phyloP scores from a whole-genome alignment of 2,888 invertebrate genomes.

The Orthonychiurus folsomi region DNA sequence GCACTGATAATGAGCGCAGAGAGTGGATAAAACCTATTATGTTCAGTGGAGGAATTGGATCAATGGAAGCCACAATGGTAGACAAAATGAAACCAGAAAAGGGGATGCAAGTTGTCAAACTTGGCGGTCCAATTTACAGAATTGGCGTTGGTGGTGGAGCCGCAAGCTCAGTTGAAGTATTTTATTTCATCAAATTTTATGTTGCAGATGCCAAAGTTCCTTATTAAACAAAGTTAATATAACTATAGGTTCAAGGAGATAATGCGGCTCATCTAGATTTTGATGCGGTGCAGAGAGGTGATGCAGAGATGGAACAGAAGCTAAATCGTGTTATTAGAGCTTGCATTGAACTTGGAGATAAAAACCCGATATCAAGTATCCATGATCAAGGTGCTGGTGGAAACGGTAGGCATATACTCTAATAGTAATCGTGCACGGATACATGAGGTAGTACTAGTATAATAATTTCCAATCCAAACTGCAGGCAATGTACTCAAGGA shows the following conservation, averaged over 20 bases:
- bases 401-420: slow-evolving; percentile 51
- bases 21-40: slow-evolving; percentile 98
- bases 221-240: too few species aligned
- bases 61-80: slow-evolving; percentile 73
- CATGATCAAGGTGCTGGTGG: slow-evolving; percentile 99
- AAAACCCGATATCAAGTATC: slow-evolving; percentile 86
- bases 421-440: background rate
- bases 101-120: slow-evolving; percentile 85
- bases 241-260: slow-evolving; percentile 66
- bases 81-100: slow-evolving; percentile 61
- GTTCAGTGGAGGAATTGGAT: slow-evolving; percentile 95
- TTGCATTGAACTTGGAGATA: slow-evolving; percentile 70
- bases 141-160: slow-evolving; percentile 99
- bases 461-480: slow-evolving; percentile 13
- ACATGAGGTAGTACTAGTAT: background rate
- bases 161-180: slow-evolving; percentile 79
- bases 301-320: slow-evolving; percentile 98
- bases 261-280: slow-evolving; percentile 81
- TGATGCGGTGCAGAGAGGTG: slow-evolving; percentile 90
- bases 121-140: slow-evolving; percentile 94
- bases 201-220: background rate
- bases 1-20: slow-evolving; percentile 54
- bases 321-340: slow-evolving; percentile 85
- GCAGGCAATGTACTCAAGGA: slow-evolving; percentile 95
- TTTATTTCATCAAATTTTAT: slow-evolving; percentile 5